Conservation (phyloP, 2,113 vertebrate species). For the Gorsachius goisagi region DNA sequence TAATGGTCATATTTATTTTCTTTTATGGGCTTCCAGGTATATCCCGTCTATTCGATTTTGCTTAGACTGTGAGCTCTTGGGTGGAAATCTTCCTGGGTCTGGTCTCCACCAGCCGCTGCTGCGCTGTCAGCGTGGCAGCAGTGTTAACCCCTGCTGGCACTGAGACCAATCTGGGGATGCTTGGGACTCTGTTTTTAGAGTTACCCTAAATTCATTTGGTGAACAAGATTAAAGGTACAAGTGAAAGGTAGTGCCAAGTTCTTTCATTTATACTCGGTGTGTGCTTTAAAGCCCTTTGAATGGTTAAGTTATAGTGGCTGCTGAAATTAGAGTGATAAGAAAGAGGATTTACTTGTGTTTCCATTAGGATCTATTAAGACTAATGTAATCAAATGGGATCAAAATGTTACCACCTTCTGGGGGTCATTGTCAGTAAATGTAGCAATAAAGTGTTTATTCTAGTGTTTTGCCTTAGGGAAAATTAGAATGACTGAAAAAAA, state of each 20-base stretch:
- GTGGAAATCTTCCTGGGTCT: neutral
- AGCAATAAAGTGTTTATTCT: slow-evolving; percentile 20
- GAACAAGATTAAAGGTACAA: neutral
- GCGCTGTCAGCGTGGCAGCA: rapidly evolving
- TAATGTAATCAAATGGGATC: slow-evolving; percentile 28
- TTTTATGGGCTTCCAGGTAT: neutral
- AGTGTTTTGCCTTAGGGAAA: neutral
- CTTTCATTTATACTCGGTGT: neutral
- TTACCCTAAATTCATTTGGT: neutral
- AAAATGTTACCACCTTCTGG: slow-evolving; percentile 27
- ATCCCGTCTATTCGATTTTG: neutral
- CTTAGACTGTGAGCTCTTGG: neutral
- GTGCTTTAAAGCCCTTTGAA: neutral
- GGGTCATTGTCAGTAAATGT: neutral
- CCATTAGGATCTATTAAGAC: slow-evolving; percentile 20
- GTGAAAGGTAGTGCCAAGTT: neutral
- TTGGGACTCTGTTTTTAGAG: neutral
- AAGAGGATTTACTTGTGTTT: slow-evolving; percentile 31
- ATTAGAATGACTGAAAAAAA: neutral
- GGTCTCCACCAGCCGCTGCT: neutral
- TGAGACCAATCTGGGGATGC: neutral
- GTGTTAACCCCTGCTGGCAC: neutral
- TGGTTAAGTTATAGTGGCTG: neutral
- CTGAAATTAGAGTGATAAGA: neutral
- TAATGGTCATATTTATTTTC: neutral